Conservation (phyloP, 2,797 vertebrate species). For the Chelon auratus region DNA sequence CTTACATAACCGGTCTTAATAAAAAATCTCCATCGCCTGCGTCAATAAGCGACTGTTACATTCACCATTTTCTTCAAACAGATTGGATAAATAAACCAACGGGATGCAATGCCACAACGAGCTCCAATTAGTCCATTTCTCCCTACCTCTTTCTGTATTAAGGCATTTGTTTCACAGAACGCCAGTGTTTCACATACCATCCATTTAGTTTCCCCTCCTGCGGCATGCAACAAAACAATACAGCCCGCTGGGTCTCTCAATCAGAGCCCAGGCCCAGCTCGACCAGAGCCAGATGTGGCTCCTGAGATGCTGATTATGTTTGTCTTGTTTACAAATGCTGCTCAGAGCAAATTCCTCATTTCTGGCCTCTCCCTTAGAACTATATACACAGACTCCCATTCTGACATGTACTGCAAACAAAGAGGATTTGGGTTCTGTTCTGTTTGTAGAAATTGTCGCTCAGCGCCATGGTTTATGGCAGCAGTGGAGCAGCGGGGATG, state of each 20-base stretch:
- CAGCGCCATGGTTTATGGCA: conserved; percentile 51
- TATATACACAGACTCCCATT: conserved; percentile 65
- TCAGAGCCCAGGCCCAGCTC: conserved; percentile 62
- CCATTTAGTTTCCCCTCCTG: conserved; percentile 50
- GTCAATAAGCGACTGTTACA: conserved; percentile 6
- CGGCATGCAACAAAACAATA: conserved; percentile 63
- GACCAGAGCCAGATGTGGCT: conserved; percentile 81
- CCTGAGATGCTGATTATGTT: conserved; percentile 80
- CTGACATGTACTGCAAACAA: conserved; percentile 66
- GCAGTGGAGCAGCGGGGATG: conserved; percentile 21
- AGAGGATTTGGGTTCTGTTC: conserved; percentile 55
- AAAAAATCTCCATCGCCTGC: no score
- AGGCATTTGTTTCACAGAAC: conserved; percentile 33
- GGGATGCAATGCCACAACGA: not conserved
- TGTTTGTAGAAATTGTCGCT: conserved; percentile 61
- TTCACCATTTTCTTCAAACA: not conserved
- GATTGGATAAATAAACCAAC: not conserved
- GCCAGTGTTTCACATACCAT: conserved; percentile 48
- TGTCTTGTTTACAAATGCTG: conserved; percentile 80
- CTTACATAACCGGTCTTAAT: no score
- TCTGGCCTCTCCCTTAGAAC: conserved; percentile 42
- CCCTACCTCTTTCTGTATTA: conserved; percentile 3
- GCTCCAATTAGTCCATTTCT: not conserved
- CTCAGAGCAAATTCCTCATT: conserved; percentile 68
- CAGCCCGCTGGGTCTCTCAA: conserved; percentile 70